Base-by-base conservation (phyloP, 2,888 invertebrate species). In the Standfussiana lucernea region DNA sequence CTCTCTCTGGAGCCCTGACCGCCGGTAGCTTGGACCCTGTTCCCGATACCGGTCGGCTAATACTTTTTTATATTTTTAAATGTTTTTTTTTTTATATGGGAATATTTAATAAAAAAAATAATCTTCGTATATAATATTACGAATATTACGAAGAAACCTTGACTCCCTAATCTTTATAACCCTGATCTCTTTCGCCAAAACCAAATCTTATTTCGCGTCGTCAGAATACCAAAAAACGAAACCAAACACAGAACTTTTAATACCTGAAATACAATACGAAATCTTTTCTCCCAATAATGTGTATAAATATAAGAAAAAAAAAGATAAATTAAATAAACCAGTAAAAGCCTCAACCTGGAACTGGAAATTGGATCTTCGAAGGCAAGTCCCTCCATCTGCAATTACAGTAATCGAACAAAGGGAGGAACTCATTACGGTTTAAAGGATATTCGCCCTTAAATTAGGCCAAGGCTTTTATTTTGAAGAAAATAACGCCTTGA, bases 351-450 rank as follows among this genome's bases (percentile, higher is more conserved):
- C 28, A 72, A 68, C 62, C 74, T 64, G 64, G 24, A 42, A 24
- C 59, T 79, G 68, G 71, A 81, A 86, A 88, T 88, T 74, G 77
- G 79, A 88, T 82, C 73, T 69, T n/a, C 32, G 61, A 56, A 77
- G 74, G 71, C 73, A 83, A 81, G 37, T 61, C 45, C 45, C 32
- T 61, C n/a, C 77, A 68, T 76, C 67, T 66, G 37, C 72, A 72
- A 82, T 79, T 62, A 67, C 77, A 42, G 68, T 73, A 83, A 80
- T 85, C 83, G 82, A 83, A 87, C 83, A 87, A 78, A 79, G 66
- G 59, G 15, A 70, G 72, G 45, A 72, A 64, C 74, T 79, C 78
- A 84, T 86, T 86, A 79, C 37, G 50, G 70, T 69, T 66, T 40
- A 74, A 74, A 67, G 42, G 73, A 74, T 47, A 70, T 70, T 77